Evolutionary conservation across 2,797 vertebrate genomes (phyloP).

Genomic region (Staurois parvus): DNA sequence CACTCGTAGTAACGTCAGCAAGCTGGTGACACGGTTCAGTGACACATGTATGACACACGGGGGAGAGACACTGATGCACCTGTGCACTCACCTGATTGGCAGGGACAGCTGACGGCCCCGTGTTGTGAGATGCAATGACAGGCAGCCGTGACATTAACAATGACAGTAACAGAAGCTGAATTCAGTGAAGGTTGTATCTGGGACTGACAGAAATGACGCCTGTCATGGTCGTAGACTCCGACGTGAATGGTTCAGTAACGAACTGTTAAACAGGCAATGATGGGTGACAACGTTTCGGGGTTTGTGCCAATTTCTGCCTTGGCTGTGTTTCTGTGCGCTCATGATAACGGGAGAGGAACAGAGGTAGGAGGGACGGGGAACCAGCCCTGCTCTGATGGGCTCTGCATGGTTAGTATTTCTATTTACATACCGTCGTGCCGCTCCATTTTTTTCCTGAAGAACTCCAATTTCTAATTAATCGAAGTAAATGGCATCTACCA

Average conservation of each 20-base stretch:
- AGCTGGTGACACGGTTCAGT: not conserved
- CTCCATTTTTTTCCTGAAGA: no score
- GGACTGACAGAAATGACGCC: not conserved
- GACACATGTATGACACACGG: slow-evolving; percentile 7
- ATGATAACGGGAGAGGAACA: not conserved
- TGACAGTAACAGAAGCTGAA: not conserved
- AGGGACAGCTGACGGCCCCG: not conserved
- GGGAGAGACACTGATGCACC: not conserved
- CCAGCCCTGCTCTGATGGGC: no score
- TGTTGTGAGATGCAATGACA: slow-evolving; percentile 7
- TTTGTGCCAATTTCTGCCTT: not conserved
- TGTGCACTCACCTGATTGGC: slow-evolving; percentile 4
- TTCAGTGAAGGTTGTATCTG: not conserved
- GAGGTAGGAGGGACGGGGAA: not conserved
- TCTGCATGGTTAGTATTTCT: no score
- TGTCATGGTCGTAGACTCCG: not conserved
- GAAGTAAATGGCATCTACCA: no score
- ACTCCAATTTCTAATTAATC: no score
- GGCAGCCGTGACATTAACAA: slow-evolving; percentile 16
- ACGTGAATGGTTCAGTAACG: not conserved
- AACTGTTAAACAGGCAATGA: slow-evolving; percentile 8
- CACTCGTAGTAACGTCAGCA: not conserved
- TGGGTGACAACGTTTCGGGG: not conserved
- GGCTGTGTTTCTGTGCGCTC: not conserved
- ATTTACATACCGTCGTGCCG: no score